Percentiles rank a stretch among this genome's conserved stretches.
Evolutionary conservation across 2,113 vertebrate genomes (phyloP).

Genomic region (Pycnonotus jocosus): DNA sequence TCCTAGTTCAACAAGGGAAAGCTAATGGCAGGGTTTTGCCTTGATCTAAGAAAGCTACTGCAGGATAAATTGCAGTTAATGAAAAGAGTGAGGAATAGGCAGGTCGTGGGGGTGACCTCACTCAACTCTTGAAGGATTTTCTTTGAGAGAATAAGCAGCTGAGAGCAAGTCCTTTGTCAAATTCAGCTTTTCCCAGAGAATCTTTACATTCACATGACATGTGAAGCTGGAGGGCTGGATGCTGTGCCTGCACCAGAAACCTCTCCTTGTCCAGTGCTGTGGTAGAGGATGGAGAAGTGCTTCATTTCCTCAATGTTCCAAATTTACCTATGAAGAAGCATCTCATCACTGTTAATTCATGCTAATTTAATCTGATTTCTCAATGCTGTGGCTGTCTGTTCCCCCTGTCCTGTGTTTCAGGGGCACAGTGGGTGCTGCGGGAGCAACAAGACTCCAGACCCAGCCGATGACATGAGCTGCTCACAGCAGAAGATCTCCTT

Average conservation of each 20-base stretch:
- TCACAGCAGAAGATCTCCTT: not conserved
- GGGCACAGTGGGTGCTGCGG: not conserved
- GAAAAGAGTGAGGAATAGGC: not conserved
- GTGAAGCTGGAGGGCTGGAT: not conserved
- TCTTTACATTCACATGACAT: not conserved
- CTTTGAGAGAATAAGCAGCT: not conserved
- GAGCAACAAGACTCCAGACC: not conserved
- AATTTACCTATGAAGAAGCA: not conserved
- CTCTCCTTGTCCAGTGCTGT: not conserved
- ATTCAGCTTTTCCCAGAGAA: not conserved
- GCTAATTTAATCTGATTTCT: not conserved
- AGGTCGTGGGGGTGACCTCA: not conserved
- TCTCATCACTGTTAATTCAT: not conserved
- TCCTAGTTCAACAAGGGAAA: not conserved
- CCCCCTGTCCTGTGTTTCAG: rapidly evolving
- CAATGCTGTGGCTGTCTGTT: not conserved
- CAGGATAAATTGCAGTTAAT: not conserved
- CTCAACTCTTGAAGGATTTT: not conserved
- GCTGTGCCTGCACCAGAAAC: not conserved
- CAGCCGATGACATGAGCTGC: rapidly evolving
- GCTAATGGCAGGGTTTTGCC: not conserved
- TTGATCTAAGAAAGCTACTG: not conserved
- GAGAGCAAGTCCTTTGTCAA: not conserved
- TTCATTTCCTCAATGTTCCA: not conserved
- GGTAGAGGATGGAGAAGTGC: not conserved